Evolutionary conservation across 2,113 vertebrate species (phyloP).

Genomic region (Pollimyrus isidori): DNA sequence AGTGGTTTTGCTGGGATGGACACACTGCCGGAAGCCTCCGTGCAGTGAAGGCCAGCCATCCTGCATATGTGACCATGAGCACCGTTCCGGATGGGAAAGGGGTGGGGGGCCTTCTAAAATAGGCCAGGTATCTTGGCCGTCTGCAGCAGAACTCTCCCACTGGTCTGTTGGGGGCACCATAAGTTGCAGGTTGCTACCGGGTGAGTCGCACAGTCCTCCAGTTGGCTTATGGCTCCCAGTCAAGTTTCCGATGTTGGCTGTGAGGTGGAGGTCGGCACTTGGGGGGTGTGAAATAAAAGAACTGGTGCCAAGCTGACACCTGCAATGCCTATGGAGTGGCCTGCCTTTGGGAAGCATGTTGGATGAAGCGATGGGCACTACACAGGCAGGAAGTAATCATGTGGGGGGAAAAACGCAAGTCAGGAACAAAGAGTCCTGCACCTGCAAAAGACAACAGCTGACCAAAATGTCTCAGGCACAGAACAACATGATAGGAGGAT

Average conservation of each 20-base stretch:
- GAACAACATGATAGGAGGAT: neutral
- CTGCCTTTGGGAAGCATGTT: neutral
- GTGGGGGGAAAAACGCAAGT: neutral
- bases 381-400: neutral
- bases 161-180: neutral
- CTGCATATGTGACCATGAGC: neutral
- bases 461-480: neutral
- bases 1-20: neutral
- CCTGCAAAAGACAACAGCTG: neutral
- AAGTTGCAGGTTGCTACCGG: neutral
- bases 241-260: neutral
- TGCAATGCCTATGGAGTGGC: neutral
- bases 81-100: neutral
- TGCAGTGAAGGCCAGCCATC: neutral
- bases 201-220: neutral
- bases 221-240: neutral
- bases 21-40: neutral
- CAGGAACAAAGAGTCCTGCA: neutral
- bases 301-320: neutral
- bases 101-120: conserved; percentile 1
- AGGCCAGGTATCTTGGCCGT: neutral
- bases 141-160: neutral
- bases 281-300: neutral
- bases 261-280: neutral
- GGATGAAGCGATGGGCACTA: neutral